Base-by-base conservation (phyloP, 2,888 invertebrate genomes). In the Napeogenes inachia region DNA sequence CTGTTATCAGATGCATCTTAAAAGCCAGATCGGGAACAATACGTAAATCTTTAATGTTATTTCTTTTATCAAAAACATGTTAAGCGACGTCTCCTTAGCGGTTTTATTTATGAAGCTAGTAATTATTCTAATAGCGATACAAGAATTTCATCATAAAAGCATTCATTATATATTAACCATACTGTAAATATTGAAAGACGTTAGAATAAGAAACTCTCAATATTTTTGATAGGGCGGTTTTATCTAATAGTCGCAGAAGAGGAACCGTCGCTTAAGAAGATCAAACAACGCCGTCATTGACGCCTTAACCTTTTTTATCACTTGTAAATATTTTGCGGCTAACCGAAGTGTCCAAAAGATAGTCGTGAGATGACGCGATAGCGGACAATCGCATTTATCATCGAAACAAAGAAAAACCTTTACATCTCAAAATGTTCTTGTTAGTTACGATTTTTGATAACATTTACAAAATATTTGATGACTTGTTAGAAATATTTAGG, bases 31-130 rank as follows among this genome's bases (percentile, higher is more conserved):
- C 73, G 74, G 72, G 83, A 85, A 89, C 89, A 89, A 89, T 87
- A 86, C 89, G 82, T 86, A 87, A 87, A 87, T 87, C 86, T 85
- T 85, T 87, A 87, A 87, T 81, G 85, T 78, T 82, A 71, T 68
- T 72, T 81, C 85, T 64, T 66, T 89, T 21, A 89, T 88, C 89
- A 79, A 57, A 59, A 59, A 74, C 72, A 70, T 61, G 64, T 74
- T 77, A 74, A 77, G 71, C 69, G 68, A 63, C 68, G 54, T 73
- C 75, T 76, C 70, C 60, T 61, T 47, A 42, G 35, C 2, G 35
- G 35, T 42, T 42, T 10, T 10, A 42, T 12, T 10, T 42, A 10
- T 42, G 42, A 42, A 42, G 10, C 10, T 42, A 42, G 8, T 42
- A 42, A 42, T 42, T 42, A 50, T 30, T 50, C 8, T 50, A 8